Evolutionary conservation across 2,797 vertebrate species (phyloP), one percentile per base, ranked within the genome.

Genomic region (Neosalanx taihuensis): DNA sequence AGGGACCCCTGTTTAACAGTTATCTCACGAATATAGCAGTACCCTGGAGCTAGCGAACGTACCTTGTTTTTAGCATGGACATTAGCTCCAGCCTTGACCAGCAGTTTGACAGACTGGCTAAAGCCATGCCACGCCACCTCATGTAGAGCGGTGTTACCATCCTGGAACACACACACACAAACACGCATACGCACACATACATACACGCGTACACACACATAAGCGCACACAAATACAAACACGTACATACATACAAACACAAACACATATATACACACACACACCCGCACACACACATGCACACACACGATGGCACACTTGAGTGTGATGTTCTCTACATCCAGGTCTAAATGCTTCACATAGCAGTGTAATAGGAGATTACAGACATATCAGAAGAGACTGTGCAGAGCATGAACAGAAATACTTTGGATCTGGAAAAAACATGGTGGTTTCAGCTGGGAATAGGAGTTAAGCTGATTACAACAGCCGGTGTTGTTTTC

Each of bases 111-210:
- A 1, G 95, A 96, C 85, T 95, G 97, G 79, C 96, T 97, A 91
- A 97, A 98, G 61, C 97, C 97, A 2, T 99, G 97, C 97, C 97
- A 99, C 56, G 94, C 94, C 0, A 95, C 95, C 89, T 99, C 97
- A 1, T 99, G 97, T 37, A 98, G 93, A 59, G 96, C 95, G 0
- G 97, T 96, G 84, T 97, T 99, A 3, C 97, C 97, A 30, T 97
- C 96, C 97, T 99, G 85, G 81, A 81, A 46, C 61, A 82, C 15
- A 83, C 1, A 80, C 62, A 3, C 35, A 69, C 64, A 20, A n/a
- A 9, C 1, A n/a, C 53, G 2, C 29, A 65, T 9, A 15, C 15
- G 7, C 35, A 37, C 35, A 46, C 61, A 82, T 12, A 83, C 35
- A 68, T 66, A 20, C n/a, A 10, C 1, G 18, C 49, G 2, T 23